Base-by-base conservation (phyloP, 2,113 vertebrate species). In the Coryphaenoides rupestris region DNA sequence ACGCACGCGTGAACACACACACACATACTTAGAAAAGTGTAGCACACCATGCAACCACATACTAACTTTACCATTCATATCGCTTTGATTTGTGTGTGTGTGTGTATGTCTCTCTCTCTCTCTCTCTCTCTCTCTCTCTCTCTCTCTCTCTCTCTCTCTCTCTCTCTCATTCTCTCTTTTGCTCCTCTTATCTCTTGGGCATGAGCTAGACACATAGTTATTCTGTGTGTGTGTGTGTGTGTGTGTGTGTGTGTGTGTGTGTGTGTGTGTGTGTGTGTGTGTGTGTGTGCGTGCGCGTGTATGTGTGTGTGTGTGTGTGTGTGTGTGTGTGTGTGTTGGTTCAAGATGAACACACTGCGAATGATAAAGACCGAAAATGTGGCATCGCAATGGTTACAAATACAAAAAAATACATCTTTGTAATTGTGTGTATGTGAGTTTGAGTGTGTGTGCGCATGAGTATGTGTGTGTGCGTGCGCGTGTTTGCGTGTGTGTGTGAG, bases 1-100 rank as follows among this genome's bases (percentile, higher is more conserved):
- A 66, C 61, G 55, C 65, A 56, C 55, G 33, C 57, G 55, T 60
- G 62, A 53, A 49, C 40, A 67, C 60, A 55, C 73, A 66, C 62
- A 49, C 60, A 64, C 61, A 60, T 26, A 64, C 62, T 57, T 33
- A 50, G 49, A 28, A 2, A 4, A 33, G 28, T 33, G 28, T 33
- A 33, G 28, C 5, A 33, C 28, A 33, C 28, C 28, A 33, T 33
- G 28, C 28, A 33, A 33, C 28, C 28, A 33, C 28, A 33, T 7
- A 33, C 28, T 33, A 40, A 40, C 33, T 40, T 40, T 40, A 40
- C 33, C 33, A 40, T 40, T 40, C 9, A 40, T 40, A 40, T 7
- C 33, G 1, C 33, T 40, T 33, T 33, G 6, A 40, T 50, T 50
- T 52, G 9, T 50, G n/a, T n/a, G n/a, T n/a, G n/a, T n/a, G n/a